Evolutionary conservation across 2,797 vertebrate species (phyloP), one percentile per base, ranked within the genome.

Genomic region (Parauchenoglanis ngamensis): DNA sequence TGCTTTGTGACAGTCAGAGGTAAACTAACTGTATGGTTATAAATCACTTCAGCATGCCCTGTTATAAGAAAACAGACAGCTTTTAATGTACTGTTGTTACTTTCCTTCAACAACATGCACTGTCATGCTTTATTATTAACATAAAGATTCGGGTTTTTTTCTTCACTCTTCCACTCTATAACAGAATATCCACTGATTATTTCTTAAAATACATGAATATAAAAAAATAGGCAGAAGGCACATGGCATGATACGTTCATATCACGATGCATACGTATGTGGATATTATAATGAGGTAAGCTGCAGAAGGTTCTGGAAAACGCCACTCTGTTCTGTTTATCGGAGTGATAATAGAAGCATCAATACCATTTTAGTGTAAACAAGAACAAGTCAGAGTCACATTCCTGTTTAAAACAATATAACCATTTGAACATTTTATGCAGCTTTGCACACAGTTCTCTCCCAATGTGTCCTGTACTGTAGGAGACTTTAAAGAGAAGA

Each of bases 401-500:
- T 63, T 63, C 57, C 40, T 81, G 57, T 63, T n/a, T 63, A 7
- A 81, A 81, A 81, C 78, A 81, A 81, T 25, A 81, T 35, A 63
- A 59, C 12, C 35, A 81, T 63, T 81, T 63, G 13, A 46, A 81
- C 35, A 46, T 81, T 81, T 80, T 80, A 25, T 61, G 31, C 31
- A 40, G 56, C 56, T 80, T 46, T 81, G 78, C 49, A 61, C 49
- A 59, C 31, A 56, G 68, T 68, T 82, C 31, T 31, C 13, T 63
- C 70, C 77, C 67, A 54, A 72, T 73, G 75, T 21, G 73, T 72
- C 23, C 59, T 86, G 77, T 59, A 82, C 72, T 86, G 77, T 70
- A 85, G 76, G 67, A 81, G 57, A 65, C 85, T 89, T 88, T 84
- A 87, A 90, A 83, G 67, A 83, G 83, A 80, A 67, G 57, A 72